Percentiles rank a stretch among this genome's conserved stretches.
phyloP scores from a whole-genome alignment of 2,888 invertebrate species.

The Cremastinae sp. region DNA sequence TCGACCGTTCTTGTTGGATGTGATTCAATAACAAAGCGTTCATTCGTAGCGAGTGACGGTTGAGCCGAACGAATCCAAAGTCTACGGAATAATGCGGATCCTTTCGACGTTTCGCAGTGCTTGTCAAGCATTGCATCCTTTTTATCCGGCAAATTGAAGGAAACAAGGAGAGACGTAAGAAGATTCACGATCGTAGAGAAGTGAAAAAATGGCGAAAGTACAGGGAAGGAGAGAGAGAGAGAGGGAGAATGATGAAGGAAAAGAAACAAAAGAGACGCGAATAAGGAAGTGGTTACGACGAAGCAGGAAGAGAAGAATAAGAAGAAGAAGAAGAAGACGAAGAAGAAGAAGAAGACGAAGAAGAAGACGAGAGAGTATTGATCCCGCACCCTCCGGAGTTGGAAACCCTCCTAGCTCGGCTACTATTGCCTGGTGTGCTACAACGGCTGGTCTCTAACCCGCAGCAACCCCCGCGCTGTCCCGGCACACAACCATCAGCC shows the following conservation, averaged over 20 bases:
- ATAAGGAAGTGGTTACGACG: constrained; percentile 22
- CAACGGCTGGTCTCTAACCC: constrained; percentile 74
- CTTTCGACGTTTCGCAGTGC: background rate
- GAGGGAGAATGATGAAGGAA: background rate
- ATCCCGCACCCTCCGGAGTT: constrained; percentile 77
- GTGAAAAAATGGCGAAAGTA: constrained; percentile 7
- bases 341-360: constrained; percentile 62
- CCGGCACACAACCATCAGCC: constrained; percentile 68
- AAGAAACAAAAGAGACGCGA: constrained; percentile 7
- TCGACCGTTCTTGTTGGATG: too few relatives aligned
- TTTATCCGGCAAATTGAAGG: constrained; percentile 18
- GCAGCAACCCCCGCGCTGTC: constrained; percentile 63
- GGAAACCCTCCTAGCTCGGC: constrained; percentile 71
- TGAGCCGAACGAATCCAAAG: background rate
- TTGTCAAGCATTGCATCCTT: constrained; percentile 1
- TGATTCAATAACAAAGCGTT: too few relatives aligned
- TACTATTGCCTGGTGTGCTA: constrained; percentile 45
- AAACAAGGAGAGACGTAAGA: constrained; percentile 26
- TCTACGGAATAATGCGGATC: background rate
- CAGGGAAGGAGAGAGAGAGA: constrained; percentile 34
- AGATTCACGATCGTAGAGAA: constrained; percentile 25
- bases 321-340: constrained; percentile 41
- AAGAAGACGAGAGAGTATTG: constrained; percentile 79
- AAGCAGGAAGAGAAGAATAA: constrained; percentile 24
- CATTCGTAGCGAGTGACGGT: too few relatives aligned